Evolutionary conservation across 1,140 invertebrate genomes (phyloP).

Genomic region (Hylaeus anthracinus): DNA sequence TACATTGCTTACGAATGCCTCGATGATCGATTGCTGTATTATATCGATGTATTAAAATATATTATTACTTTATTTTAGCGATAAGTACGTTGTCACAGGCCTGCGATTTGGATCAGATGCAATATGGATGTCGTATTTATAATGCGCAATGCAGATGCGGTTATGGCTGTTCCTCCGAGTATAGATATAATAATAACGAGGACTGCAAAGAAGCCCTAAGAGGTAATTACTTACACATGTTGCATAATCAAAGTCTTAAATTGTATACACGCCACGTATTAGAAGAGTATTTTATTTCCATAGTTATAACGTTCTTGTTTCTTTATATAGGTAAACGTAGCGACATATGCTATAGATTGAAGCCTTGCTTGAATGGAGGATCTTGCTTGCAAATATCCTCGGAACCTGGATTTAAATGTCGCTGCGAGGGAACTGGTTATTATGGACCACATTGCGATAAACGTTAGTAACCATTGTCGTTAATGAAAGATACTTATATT

Average conservation of each 20-base stretch:
- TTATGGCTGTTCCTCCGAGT: conserved; percentile 79
- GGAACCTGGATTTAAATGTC: conserved; percentile 85
- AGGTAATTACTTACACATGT: conserved; percentile 70
- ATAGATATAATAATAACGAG: conserved; percentile 76
- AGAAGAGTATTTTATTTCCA: background rate
- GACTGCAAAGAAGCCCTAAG: conserved; percentile 79
- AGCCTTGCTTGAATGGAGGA: conserved; percentile 85
- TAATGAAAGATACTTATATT: conserved; percentile 6
- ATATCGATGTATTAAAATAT: background rate
- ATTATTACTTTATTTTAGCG: conserved; percentile 14
- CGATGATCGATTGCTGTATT: background rate
- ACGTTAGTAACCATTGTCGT: conserved; percentile 77
- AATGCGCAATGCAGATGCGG: conserved; percentile 78
- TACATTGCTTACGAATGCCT: too few species aligned
- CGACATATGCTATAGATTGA: conserved; percentile 82
- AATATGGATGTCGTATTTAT: conserved; percentile 71
- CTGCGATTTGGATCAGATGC: conserved; percentile 74
- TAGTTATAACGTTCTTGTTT: background rate
- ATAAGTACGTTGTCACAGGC: conserved; percentile 58
- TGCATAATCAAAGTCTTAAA: background rate
- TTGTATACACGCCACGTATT: background rate
- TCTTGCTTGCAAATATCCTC: conserved; percentile 86
- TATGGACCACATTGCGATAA: conserved; percentile 86
- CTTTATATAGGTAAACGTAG: conserved; percentile 80
- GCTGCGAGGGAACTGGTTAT: conserved; percentile 88